These are phyloP conservation scores for Pygoscelis antarcticus DNA, from an alignment of 2,113 vertebrate species.

Conservation along the genomic window DNA sequence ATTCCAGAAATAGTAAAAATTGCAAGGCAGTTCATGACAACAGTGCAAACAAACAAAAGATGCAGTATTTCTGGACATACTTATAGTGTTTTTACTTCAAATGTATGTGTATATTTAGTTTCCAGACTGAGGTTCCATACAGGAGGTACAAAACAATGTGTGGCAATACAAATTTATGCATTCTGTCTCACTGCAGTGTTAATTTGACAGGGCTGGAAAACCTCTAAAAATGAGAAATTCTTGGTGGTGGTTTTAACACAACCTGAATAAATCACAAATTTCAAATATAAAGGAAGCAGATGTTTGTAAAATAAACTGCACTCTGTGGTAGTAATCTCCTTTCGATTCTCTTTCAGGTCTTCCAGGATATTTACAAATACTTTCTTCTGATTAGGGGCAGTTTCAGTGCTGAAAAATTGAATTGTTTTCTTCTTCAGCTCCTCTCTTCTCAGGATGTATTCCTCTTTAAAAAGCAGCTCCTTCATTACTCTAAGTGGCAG, in stretches of 20 bases:
- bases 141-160: neutral
- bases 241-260: neutral
- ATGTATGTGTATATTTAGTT: neutral
- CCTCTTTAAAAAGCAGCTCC: neutral
- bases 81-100: neutral
- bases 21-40: neutral
- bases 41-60: conserved; percentile 10
- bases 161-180: neutral
- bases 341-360: neutral
- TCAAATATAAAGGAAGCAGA: neutral
- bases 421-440: neutral
- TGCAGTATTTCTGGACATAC: neutral
- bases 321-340: neutral
- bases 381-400: neutral
- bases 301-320: neutral
- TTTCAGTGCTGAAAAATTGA: neutral
- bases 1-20: conserved; percentile 59
- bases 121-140: neutral
- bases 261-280: neutral
- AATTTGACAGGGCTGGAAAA: neutral
- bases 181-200: neutral
- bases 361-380: neutral
- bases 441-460: neutral
- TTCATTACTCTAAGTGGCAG: neutral
- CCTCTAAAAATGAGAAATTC: neutral